phyloP scores from a whole-genome alignment of 2,113 vertebrate genomes.

The Ifrita kowaldi region DNA sequence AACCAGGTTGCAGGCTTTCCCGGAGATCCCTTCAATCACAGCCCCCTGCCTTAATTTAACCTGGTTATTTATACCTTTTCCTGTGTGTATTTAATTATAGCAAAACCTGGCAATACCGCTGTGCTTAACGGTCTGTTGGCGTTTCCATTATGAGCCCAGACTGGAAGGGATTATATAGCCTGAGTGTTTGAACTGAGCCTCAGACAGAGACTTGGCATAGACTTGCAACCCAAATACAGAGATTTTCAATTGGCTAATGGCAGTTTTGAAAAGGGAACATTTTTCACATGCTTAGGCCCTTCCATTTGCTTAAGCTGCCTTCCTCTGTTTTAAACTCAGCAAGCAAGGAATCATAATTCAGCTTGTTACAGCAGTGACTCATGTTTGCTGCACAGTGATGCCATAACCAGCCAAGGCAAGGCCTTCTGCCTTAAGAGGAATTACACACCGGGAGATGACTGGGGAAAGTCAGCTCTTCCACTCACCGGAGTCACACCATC shows the following conservation, averaged over 20 bases:
- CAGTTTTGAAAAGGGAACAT: constrained; percentile 52
- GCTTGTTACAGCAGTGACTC: constrained; percentile 7
- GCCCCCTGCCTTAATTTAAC: constrained; percentile 29
- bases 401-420: background rate
- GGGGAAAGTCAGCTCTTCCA: background rate
- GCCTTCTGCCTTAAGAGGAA: constrained; percentile 35
- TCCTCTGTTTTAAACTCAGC: constrained; percentile 27
- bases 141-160: constrained; percentile 51
- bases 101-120: constrained; percentile 37
- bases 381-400: background rate
- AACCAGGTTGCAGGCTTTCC: background rate
- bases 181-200: constrained; percentile 51
- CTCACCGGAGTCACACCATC: background rate
- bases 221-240: constrained; percentile 29
- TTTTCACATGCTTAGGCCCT: constrained; percentile 56
- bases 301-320: constrained; percentile 38
- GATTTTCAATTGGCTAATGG: constrained; percentile 55
- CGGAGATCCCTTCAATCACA: background rate
- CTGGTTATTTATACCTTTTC: constrained; percentile 56
- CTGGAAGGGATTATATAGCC: constrained; percentile 60
- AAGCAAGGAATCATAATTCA: constrained; percentile 25
- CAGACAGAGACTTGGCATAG: constrained; percentile 51
- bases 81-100: constrained; percentile 55
- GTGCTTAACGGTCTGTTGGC: constrained; percentile 57
- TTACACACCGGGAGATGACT: background rate